Base-by-base conservation (phyloP, 1,140 invertebrate genomes). In the Calycopis cecrops region DNA sequence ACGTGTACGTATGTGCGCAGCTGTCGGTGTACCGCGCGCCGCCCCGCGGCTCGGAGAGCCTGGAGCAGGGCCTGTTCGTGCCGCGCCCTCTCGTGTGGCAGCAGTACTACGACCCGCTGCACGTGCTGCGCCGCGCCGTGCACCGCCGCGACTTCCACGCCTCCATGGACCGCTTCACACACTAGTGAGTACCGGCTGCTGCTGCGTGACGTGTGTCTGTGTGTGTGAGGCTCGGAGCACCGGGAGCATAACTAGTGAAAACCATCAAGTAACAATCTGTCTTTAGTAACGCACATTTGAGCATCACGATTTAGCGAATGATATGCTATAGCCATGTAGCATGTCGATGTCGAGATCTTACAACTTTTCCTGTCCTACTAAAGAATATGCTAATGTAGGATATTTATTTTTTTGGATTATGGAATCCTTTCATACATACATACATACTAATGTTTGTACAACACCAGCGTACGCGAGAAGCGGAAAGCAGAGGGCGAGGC, bases 41-140 rank as follows among this genome's bases (percentile, higher is more conserved):
- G 12, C 89, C 89, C 0, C 76, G 79, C 37, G 88, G 89, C 3
- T 90, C 89, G 0, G 90, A 91, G 82, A 94, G 93, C 60, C 93
- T 98, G 89, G 94, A 97, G 71, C 97, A 99, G 81, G 97, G 97
- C 10, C 94, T 97, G 88, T 99, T 98, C 84, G 93, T 94, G 40
- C 97, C 97, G 9, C 95, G 95, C 82, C 89, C 94, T 34, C 88
- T 91, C 17, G 94, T 99, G 17, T 99, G 97, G 97, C 93, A 97
- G 73, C 90, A 93, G 54, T 92, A 97, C 65, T 99, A 97, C 79
- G 96, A 99, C 89, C 98, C 98, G 2, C 91, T 99, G 47, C 96
- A 98, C 81, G 95, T 98, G 4, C 88, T 97, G 16, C 86, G 98
- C 1, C 88, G 98, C 71, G 96, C 96, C 18, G 95, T 98, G 1